These are phyloP conservation scores for Drosophila prolongata DNA, from an alignment of 2,888 invertebrate species.

Conservation along the genomic window DNA sequence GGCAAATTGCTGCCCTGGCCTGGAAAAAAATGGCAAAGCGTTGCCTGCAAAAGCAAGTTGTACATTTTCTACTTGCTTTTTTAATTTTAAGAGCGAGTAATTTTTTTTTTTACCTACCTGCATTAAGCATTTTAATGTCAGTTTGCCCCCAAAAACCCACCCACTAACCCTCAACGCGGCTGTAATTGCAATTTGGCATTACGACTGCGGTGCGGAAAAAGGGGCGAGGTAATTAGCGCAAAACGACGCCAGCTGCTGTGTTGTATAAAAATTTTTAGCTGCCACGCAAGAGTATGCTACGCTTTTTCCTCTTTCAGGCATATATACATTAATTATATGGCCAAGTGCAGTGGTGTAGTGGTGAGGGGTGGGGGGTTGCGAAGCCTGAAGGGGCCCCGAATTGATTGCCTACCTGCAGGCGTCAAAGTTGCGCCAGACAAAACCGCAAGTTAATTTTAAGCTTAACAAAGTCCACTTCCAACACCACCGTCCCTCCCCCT, in stretches of 20 bases:
- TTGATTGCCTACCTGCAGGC: slow-evolving; percentile 78
- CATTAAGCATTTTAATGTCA: slow-evolving; percentile 83
- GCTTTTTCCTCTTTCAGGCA: slow-evolving; percentile 50
- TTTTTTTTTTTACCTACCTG: slow-evolving; percentile 56
- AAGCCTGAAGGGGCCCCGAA: slow-evolving; percentile 43
- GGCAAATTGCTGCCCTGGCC: slow-evolving; percentile 50
- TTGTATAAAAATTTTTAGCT: slow-evolving; percentile 72
- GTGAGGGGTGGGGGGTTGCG: neutral
- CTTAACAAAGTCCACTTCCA: slow-evolving; percentile 68
- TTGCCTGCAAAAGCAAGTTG: slow-evolving; percentile 44
- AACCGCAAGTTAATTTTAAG: slow-evolving; percentile 80
- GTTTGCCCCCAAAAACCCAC: slow-evolving; percentile 33
- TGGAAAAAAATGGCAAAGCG: slow-evolving; percentile 8
- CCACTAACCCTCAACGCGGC: slow-evolving; percentile 35
- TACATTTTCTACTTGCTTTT: slow-evolving; percentile 42
- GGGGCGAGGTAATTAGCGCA: slow-evolving; percentile 73
- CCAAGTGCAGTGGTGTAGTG: slow-evolving; percentile 64
- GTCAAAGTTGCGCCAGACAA: slow-evolving; percentile 74
- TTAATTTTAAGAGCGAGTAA: slow-evolving; percentile 62
- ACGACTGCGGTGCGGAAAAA: slow-evolving; percentile 52
- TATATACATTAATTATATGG: slow-evolving; percentile 74
- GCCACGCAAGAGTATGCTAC: slow-evolving; percentile 63
- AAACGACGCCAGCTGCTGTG: slow-evolving; percentile 76
- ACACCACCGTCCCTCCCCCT: neutral
- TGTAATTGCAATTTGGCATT: slow-evolving; percentile 79